A percentile compares a stretch with the other conserved stretches of the same genome.
Evolutionary conservation across 2,113 vertebrate genomes (phyloP).

Genomic region (Dissostichus mawsoni): DNA sequence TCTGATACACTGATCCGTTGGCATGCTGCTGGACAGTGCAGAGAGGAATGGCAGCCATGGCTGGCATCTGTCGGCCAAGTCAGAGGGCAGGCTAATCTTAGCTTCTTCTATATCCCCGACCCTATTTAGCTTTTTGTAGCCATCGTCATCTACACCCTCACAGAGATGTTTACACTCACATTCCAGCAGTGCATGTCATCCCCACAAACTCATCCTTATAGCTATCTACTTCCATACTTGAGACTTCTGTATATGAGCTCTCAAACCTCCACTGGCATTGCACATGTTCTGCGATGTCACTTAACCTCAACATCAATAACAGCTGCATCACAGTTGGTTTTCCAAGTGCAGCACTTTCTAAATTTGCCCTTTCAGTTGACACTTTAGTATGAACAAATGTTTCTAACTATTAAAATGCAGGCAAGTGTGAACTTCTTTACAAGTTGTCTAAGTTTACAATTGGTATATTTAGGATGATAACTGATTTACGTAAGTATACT

Average conservation of each 20-base stretch:
- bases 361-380: conserved; percentile 23
- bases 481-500: no score
- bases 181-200: conserved; percentile 40
- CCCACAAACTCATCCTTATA: conserved; percentile 31
- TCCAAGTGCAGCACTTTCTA: conserved; percentile 41
- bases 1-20: conserved; percentile 47
- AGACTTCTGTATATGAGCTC: conserved; percentile 4
- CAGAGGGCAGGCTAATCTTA: conserved; percentile 80
- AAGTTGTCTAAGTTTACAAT: neutral
- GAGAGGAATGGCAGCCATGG: conserved; percentile 72
- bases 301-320: conserved; percentile 54
- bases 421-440: neutral
- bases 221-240: conserved; percentile 24
- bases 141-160: conserved; percentile 45
- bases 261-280: conserved; percentile 9
- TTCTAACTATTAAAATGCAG: conserved; percentile 13
- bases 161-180: conserved; percentile 65
- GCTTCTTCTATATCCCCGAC: conserved; percentile 61
- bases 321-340: conserved; percentile 52
- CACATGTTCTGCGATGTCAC: conserved; percentile 21
- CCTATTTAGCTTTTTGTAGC: conserved; percentile 50
- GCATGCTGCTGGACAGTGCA: conserved; percentile 56
- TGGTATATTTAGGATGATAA: neutral
- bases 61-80: conserved; percentile 69
- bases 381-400: neutral